Evolutionary conservation across 2,797 vertebrate species (phyloP).

Genomic region (Momotus momota): DNA sequence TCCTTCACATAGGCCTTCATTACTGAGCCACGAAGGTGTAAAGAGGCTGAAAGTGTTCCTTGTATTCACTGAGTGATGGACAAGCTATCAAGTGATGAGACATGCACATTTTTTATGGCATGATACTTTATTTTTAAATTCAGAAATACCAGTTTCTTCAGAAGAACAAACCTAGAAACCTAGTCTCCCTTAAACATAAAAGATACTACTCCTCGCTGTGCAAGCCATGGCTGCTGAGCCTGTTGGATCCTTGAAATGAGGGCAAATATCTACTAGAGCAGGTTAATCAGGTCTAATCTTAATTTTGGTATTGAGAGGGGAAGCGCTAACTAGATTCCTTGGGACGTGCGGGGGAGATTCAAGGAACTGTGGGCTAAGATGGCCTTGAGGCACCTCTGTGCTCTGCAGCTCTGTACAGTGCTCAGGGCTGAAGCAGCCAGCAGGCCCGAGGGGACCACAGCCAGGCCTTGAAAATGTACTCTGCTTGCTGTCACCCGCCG

Average conservation of each 20-base stretch:
- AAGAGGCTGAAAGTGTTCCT: neutral
- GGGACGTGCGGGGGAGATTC: neutral
- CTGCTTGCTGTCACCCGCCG: neutral
- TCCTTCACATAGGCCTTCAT: neutral
- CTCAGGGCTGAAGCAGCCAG: neutral
- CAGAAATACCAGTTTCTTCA: neutral
- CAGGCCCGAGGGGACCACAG: neutral
- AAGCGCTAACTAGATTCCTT: neutral
- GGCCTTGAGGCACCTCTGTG: neutral
- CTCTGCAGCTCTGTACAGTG: neutral
- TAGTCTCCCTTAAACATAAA: neutral
- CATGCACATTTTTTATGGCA: neutral
- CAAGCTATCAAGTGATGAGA: neutral
- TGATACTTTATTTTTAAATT: neutral
- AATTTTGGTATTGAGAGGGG: neutral
- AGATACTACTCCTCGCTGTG: neutral
- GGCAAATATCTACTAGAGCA: neutral
- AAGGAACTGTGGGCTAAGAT: neutral
- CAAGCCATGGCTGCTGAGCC: neutral
- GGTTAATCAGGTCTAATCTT: neutral
- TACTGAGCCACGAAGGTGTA: constrained; percentile 27
- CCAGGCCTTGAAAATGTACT: neutral
- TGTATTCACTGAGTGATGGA: neutral
- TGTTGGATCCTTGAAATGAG: neutral
- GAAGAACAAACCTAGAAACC: neutral